A percentile compares a stretch with the other conserved stretches of the same genome.
These are phyloP conservation scores for Daboia siamensis DNA, from an alignment of 2,113 vertebrate species.

Conservation along the genomic window DNA sequence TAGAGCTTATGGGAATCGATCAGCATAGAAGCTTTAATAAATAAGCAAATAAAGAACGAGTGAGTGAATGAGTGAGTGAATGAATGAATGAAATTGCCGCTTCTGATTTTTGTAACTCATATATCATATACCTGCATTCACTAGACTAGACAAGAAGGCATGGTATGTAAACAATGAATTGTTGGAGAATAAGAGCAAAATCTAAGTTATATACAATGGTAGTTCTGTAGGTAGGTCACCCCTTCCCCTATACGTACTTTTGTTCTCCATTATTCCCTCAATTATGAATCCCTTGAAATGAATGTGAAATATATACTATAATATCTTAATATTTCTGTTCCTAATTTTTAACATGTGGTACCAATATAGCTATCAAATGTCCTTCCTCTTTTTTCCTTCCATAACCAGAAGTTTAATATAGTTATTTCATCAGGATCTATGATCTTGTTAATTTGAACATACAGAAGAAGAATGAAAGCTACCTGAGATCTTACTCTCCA, in stretches of 20 bases:
- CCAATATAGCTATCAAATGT: not conserved
- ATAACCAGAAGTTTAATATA: not conserved
- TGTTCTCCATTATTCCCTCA: not conserved
- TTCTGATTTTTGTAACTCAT: not conserved
- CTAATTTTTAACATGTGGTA: not conserved
- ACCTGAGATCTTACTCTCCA: not conserved
- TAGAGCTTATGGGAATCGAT: not conserved
- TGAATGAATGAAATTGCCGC: not conserved
- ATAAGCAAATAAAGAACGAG: not conserved
- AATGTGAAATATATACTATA: not conserved
- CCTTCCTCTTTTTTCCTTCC: not conserved
- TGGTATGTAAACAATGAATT: not conserved
- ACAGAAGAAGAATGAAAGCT: not conserved
- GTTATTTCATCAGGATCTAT: not conserved
- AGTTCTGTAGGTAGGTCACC: not conserved
- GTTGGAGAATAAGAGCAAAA: not conserved
- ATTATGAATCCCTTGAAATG: not conserved
- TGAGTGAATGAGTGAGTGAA: not conserved
- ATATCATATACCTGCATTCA: not conserved
- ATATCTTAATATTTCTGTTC: not conserved
- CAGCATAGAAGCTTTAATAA: not conserved
- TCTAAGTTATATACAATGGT: not conserved
- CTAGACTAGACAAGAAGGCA: not conserved
- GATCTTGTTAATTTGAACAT: not conserved
- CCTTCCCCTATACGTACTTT: not conserved